These are phyloP conservation scores for Promerops cafer DNA, from an alignment of 2,113 vertebrate genomes.

Conservation along the genomic window DNA sequence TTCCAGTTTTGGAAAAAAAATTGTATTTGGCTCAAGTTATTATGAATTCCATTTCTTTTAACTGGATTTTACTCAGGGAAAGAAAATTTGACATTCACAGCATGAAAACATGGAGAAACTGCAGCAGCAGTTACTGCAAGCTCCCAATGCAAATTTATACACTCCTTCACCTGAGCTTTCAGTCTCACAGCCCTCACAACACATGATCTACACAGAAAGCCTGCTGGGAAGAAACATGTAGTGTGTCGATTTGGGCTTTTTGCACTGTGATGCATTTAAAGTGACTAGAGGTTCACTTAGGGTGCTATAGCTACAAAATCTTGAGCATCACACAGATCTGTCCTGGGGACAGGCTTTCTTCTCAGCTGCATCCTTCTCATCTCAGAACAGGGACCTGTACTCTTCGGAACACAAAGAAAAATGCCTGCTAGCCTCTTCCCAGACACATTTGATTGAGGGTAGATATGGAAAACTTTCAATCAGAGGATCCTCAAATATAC, in stretches of 20 bases:
- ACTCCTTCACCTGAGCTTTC: not conserved
- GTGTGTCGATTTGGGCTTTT: not conserved
- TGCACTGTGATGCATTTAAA: not conserved
- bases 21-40: not conserved
- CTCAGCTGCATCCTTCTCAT: not conserved
- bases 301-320: not conserved
- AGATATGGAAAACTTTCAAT: not conserved
- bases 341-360: not conserved
- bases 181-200: not conserved
- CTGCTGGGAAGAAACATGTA: not conserved
- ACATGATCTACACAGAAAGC: not conserved
- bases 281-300: not conserved
- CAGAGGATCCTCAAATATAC: not conserved
- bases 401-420: not conserved
- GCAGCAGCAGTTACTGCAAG: not conserved
- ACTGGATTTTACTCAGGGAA: not conserved
- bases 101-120: not conserved
- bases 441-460: rapidly evolving
- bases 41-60: not conserved
- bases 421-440: not conserved
- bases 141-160: not conserved
- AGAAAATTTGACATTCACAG: not conserved
- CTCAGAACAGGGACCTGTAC: not conserved
- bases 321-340: not conserved
- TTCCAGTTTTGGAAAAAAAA: not conserved